Conservation (phyloP, 2,888 invertebrate species). For the Petrophora chlorosata region DNA sequence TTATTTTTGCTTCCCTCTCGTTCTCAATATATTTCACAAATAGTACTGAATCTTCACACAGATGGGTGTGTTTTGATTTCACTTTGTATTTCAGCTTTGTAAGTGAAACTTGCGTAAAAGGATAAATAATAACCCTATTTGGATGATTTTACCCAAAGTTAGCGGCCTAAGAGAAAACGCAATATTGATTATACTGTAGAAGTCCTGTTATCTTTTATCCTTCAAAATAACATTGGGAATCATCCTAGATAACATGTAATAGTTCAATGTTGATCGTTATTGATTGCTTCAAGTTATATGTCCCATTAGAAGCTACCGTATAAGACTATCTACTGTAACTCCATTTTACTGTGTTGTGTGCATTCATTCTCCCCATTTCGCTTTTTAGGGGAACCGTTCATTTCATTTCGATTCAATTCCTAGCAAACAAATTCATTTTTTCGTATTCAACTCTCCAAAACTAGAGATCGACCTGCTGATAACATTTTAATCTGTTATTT, state of each 20-base stretch:
- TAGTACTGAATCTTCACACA: not conserved
- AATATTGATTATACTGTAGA: too few relatives aligned
- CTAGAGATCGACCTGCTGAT: constrained; percentile 71
- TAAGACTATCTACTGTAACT: constrained; percentile 6
- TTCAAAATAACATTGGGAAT: too few relatives aligned
- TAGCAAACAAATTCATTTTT: constrained; percentile 76
- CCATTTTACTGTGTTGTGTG: not conserved
- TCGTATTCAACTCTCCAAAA: constrained; percentile 60
- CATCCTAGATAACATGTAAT: too few relatives aligned
- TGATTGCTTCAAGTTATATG: too few relatives aligned
- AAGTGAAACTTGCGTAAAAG: too few relatives aligned
- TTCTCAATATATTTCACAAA: not conserved
- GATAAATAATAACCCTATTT: too few relatives aligned
- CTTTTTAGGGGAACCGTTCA: constrained; percentile 70
- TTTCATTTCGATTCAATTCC: constrained; percentile 79
- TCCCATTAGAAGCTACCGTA: too few relatives aligned
- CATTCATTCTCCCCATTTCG: constrained; percentile 48
- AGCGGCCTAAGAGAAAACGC: too few relatives aligned
- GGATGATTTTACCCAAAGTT: too few relatives aligned
- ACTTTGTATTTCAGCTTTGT: not conserved
- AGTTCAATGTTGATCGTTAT: too few relatives aligned
- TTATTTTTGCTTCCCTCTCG: constrained; percentile 67
- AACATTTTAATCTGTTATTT: constrained; percentile 66
- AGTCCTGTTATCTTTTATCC: too few relatives aligned
- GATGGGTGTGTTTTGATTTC: not conserved